These are phyloP conservation scores for Capitella teleta DNA, from an alignment of 1,140 invertebrate genomes.

Conservation along the genomic window DNA sequence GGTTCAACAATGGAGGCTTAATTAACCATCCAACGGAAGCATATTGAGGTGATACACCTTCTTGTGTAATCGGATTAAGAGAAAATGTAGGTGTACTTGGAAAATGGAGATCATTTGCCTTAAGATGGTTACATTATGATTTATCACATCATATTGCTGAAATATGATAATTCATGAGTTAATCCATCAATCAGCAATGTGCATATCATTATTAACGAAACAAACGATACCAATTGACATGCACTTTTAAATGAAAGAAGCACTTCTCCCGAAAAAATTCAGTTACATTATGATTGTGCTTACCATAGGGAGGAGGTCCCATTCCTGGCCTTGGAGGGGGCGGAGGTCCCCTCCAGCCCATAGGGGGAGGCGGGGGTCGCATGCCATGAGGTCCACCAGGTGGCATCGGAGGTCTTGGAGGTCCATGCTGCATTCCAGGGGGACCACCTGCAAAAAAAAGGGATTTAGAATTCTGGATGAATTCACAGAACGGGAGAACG, in stretches of 20 bases:
- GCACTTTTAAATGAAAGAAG: not conserved
- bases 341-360: constrained; percentile 1
- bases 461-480: not conserved
- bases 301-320: not conserved
- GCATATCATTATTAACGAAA: not conserved
- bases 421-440: not conserved
- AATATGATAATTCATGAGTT: not conserved
- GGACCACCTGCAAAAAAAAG: not conserved
- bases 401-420: constrained; percentile 1
- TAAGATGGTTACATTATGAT: too few relatives aligned
- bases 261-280: not conserved
- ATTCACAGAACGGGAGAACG: not conserved
- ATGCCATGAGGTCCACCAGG: constrained; percentile 10
- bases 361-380: constrained; percentile 19
- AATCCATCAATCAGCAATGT: not conserved
- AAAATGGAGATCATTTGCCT: too few relatives aligned
- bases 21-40: too few relatives aligned
- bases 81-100: too few relatives aligned
- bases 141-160: not conserved
- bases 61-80: too few relatives aligned
- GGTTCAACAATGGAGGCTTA: too few relatives aligned
- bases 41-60: too few relatives aligned
- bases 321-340: too few relatives aligned
- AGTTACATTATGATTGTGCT: too few relatives aligned
- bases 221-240: not conserved